Conservation (phyloP, 92 coral and sea anemone genomes). For the Zoanthus sociatus region DNA sequence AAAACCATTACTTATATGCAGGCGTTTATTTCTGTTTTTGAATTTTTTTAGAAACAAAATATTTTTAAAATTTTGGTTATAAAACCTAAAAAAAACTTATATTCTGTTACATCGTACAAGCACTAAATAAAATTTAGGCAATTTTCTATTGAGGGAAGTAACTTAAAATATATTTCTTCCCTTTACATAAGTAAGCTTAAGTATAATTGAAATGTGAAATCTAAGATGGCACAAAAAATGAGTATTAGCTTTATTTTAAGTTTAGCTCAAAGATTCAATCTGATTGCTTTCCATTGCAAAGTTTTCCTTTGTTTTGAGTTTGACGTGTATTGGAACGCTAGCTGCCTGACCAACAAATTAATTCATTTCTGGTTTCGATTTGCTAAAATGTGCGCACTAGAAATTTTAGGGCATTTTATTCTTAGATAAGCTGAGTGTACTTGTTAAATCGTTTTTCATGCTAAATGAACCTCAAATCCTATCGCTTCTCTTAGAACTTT, state of each 20-base stretch:
- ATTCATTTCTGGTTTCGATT: background rate
- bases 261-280: background rate
- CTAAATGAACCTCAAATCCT: slow-evolving; percentile 1
- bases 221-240: background rate
- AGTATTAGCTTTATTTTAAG: too few relatives aligned
- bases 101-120: background rate
- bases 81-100: background rate
- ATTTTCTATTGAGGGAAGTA: background rate
- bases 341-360: slow-evolving; percentile 11
- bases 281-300: background rate
- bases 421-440: slow-evolving; percentile 21
- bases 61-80: background rate
- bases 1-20: background rate
- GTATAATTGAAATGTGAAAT: background rate
- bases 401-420: slow-evolving; percentile 21
- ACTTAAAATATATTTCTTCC: background rate
- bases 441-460: slow-evolving; percentile 24
- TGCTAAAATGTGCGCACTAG: slow-evolving; percentile 19
- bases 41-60: background rate
- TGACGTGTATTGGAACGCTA: slow-evolving; percentile 40
- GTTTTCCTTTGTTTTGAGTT: background rate
- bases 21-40: background rate
- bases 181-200: background rate
- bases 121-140: background rate
- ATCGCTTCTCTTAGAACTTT: background rate